phyloP scores from a whole-genome alignment of 2,888 invertebrate species.

The Ectropis crepuscularia region DNA sequence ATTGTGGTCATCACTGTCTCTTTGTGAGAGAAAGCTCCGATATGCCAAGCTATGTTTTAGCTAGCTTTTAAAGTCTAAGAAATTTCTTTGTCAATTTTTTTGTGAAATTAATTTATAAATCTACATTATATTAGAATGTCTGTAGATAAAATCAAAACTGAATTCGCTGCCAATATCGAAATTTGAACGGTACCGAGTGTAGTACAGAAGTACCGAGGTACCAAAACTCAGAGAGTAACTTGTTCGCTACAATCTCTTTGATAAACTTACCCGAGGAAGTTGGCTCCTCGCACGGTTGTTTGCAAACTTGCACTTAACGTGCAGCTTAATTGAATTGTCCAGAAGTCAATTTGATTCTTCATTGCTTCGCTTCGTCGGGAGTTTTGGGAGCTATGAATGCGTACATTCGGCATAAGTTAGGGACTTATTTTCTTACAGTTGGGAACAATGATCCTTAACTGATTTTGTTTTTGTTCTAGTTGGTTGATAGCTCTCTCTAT shows the following conservation, averaged over 20 bases:
- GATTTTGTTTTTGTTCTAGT: conserved; percentile 42
- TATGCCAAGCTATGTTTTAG: too few relatives aligned
- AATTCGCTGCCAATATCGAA: conserved; percentile 10
- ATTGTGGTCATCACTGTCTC: too few relatives aligned
- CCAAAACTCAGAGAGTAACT: conserved; percentile 65
- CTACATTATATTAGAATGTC: conserved; percentile 5
- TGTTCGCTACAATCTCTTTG: conserved; percentile 71
- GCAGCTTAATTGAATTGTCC: conserved; percentile 80
- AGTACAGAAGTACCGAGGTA: conserved; percentile 30
- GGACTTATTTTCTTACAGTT: conserved; percentile 20
- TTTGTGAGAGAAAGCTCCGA: too few relatives aligned
- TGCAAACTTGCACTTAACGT: conserved; percentile 79
- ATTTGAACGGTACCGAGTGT: conserved; percentile 3
- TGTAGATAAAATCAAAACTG: conserved; percentile 18
- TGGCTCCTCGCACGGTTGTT: conserved; percentile 71
- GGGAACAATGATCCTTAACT: conserved; percentile 9
- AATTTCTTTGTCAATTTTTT: too few relatives aligned
- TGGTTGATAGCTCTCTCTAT: neutral
- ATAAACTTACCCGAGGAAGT: conserved; percentile 68
- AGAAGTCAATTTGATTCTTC: conserved; percentile 77
- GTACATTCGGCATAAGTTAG: conserved; percentile 23
- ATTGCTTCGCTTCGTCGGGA: conserved; percentile 45
- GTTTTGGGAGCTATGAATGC: conserved; percentile 33
- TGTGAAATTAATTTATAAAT: too few relatives aligned
- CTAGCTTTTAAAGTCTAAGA: too few relatives aligned